Base-by-base conservation (phyloP, 1,140 invertebrate species). In the Sycophaga agraensis region DNA sequence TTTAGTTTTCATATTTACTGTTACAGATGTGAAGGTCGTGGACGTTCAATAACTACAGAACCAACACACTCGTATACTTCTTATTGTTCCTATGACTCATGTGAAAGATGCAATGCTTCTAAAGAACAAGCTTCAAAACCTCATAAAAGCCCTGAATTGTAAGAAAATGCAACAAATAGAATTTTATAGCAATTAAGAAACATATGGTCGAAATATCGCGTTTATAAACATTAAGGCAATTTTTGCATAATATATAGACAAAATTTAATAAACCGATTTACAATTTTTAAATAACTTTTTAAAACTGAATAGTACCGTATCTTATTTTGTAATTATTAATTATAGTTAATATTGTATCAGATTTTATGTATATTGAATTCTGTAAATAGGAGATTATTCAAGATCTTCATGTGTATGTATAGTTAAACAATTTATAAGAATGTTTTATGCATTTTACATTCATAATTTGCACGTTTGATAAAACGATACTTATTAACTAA, bases 21-120 rank as follows among this genome's bases (percentile, higher is more conserved):
- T 74, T 99, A 99, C 77, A 92, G 94, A 75, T 99, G 97, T 81
- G 96, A 99, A 88, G 96, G 99, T 79, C 99, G 97, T 82, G 93
- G 93, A 8, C 80, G 97, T 14, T 80, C 94, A 50, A 79, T 99
- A 48, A 93, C 94, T 7, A 96, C 94, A 0, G 95, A 98, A 80
- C 89, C 93, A 14, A 94, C 97, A 80, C 96, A 95, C 0, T 95
- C 95, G 4, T 99, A 97, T 77, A 99, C 98, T 79, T 97, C 97
- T 7, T 80, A 99, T 26, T 97, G 99, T 82, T 94, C 93, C 71
- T 95, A 98, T 76, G 91, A 99, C 62, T 83, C 98, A 21, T 99
- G 97, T 77, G 97, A 97, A 83, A 91, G 89, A 73, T 99, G 97
- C 74, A 99, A 99, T 82, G 94, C 94, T 21, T 90, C 91, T 72